Evolutionary conservation across 2,113 vertebrate species (phyloP).

Genomic region (Rhipidura dahli): DNA sequence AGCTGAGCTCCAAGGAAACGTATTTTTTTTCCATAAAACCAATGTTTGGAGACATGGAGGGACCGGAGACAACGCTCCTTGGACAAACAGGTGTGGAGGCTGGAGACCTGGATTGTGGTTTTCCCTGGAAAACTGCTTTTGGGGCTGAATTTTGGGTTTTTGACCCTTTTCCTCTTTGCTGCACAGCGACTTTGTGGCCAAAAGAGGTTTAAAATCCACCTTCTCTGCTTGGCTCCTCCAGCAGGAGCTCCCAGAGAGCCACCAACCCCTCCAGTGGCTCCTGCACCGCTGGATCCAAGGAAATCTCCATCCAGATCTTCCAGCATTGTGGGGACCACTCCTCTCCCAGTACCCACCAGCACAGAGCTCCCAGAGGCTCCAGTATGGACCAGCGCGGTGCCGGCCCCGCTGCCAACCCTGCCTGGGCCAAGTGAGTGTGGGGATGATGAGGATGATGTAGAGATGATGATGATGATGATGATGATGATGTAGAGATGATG

Average conservation of each 20-base stretch:
- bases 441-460: no score
- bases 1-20: constrained; percentile 70
- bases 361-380: background rate
- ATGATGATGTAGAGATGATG: background rate
- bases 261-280: accelerated
- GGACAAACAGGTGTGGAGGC: constrained; percentile 74
- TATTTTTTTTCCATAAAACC: constrained; percentile 84
- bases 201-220: background rate
- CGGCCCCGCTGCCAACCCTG: background rate
- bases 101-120: background rate
- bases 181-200: background rate
- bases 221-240: background rate
- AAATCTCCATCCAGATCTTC: accelerated
- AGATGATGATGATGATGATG: background rate
- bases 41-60: constrained; percentile 77
- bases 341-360: background rate
- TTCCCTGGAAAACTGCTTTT: background rate
- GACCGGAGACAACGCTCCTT: constrained; percentile 71
- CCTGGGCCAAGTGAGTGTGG: constrained; percentile 43
- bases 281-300: accelerated
- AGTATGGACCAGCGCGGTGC: accelerated
- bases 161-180: background rate
- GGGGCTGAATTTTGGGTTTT: background rate
- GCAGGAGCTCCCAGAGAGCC: background rate
- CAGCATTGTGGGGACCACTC: background rate